Base-by-base conservation (phyloP, 2,113 vertebrate genomes). In the Callopanchax toddi region DNA sequence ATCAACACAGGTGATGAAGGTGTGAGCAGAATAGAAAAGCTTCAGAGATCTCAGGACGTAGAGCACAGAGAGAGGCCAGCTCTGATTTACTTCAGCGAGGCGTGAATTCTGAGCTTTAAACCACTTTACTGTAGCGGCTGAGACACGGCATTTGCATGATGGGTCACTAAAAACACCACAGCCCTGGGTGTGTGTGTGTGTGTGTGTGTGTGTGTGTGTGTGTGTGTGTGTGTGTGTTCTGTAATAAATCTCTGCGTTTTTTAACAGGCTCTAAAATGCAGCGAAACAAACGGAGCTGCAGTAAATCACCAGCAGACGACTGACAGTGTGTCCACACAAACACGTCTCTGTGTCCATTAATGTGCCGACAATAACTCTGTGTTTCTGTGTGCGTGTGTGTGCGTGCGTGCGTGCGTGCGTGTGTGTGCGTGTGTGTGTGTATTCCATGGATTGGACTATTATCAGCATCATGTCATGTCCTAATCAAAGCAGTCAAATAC, bases 231-330 rank as follows among this genome's bases (percentile, higher is more conserved):
- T 32, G 29, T 32, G 29, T 32, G 29, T 32, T n/a, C 50, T 15
- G 50, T 44, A 23, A 71, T 86, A 81, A 83, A 86, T 83, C 60
- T 34, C 45, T 76, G 32, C 42, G 54, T 73, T 73, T 81, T 55
- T 77, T 80, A 81, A 78, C 79, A 70, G 64, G 55, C 76, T 34
- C 56, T 80, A 62, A 82, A 80, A 85, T 63, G 76, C 74, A 75
- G 63, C 66, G 45, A 73, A 73, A 81, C 77, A 73, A 76, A 10
- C 55, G 3, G 29, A 17, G 51, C 42, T 32, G 70, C 76, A 50
- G 52, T 82, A 85, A 82, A 85, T 85, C 82, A 79, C n/a, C 51
- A 17, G 34, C 65, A 53, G 40, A 49, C 0, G 49, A 67, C 70
- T 39, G 52, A 48, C 17, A n/a, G n/a, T 25, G 32, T 36, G 64